A percentile compares a stretch with the other conserved stretches of the same genome.
phyloP scores from a whole-genome alignment of 2,888 invertebrate species.

The Labia minor region DNA sequence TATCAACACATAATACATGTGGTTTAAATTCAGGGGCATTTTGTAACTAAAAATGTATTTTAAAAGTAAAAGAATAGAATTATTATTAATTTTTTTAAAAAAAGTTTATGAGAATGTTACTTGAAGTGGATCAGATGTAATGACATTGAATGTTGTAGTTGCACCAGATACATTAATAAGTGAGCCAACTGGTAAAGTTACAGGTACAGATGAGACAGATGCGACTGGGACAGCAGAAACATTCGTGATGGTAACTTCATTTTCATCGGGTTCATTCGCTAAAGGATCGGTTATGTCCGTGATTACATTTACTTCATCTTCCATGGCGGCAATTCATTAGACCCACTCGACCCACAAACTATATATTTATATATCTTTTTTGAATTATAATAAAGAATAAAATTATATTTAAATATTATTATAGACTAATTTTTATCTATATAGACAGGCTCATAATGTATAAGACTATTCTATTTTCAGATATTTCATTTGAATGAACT shows the following conservation, averaged over 20 bases:
- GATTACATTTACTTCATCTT: slow-evolving; percentile 31
- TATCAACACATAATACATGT: slow-evolving; percentile 75
- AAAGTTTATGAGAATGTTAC: no score
- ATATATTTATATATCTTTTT: no score
- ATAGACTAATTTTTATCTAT: no score
- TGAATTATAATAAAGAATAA: no score
- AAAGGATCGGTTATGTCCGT: slow-evolving; percentile 44
- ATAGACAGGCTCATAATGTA: no score
- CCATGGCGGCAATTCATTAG: slow-evolving; percentile 20
- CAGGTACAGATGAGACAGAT: slow-evolving; percentile 42
- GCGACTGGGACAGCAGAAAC: slow-evolving; percentile 40
- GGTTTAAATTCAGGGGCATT: slow-evolving; percentile 51
- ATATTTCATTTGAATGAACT: no score
- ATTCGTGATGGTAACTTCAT: slow-evolving; percentile 31
- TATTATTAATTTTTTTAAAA: no score
- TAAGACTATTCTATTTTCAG: no score
- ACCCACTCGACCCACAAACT: no score
- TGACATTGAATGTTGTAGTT: slow-evolving; percentile 73
- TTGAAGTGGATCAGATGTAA: slow-evolving; percentile 71
- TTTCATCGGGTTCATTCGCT: slow-evolving; percentile 40
- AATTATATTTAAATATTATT: no score
- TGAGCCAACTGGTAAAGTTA: slow-evolving; percentile 66
- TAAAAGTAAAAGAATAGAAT: neutral
- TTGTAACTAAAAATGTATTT: slow-evolving; percentile 33
- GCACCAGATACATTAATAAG: slow-evolving; percentile 52